Conservation (phyloP, 2,888 invertebrate species). For the Beris chalybata region DNA sequence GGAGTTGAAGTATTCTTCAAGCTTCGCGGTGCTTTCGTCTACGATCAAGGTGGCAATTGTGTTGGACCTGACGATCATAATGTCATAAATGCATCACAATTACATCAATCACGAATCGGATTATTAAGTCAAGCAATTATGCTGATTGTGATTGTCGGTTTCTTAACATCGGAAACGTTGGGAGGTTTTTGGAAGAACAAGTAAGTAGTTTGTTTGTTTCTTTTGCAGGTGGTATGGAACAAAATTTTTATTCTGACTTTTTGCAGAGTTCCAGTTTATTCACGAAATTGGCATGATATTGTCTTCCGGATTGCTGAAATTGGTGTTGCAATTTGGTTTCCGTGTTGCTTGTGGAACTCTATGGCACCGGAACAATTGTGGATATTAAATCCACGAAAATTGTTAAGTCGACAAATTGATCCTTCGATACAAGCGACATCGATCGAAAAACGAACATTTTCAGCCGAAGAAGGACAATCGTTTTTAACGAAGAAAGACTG, state of each 20-base stretch:
- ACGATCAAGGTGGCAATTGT: constrained; percentile 67
- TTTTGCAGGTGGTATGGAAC: background rate
- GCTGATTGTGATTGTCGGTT: constrained; percentile 85
- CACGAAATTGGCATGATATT: constrained; percentile 90
- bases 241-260: background rate
- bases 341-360: constrained; percentile 94
- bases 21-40: constrained; percentile 83
- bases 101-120: constrained; percentile 88
- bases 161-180: constrained; percentile 86
- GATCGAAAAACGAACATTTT: constrained; percentile 52
- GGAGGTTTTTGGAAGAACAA: constrained; percentile 93
- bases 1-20: constrained; percentile 94
- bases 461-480: constrained; percentile 59
- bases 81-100: constrained; percentile 78
- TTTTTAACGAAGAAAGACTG: constrained; percentile 72
- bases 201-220: constrained; percentile 55
- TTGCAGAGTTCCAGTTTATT: constrained; percentile 79
- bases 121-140: constrained; percentile 87
- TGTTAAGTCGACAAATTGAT: constrained; percentile 71
- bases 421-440: constrained; percentile 57
- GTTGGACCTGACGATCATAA: constrained; percentile 55
- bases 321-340: constrained; percentile 93
- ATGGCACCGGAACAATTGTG: constrained; percentile 92
- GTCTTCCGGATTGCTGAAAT: constrained; percentile 90
- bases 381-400: constrained; percentile 88